phyloP scores from a whole-genome alignment of 1,140 invertebrate species.

The Zaprionus davidi region DNA sequence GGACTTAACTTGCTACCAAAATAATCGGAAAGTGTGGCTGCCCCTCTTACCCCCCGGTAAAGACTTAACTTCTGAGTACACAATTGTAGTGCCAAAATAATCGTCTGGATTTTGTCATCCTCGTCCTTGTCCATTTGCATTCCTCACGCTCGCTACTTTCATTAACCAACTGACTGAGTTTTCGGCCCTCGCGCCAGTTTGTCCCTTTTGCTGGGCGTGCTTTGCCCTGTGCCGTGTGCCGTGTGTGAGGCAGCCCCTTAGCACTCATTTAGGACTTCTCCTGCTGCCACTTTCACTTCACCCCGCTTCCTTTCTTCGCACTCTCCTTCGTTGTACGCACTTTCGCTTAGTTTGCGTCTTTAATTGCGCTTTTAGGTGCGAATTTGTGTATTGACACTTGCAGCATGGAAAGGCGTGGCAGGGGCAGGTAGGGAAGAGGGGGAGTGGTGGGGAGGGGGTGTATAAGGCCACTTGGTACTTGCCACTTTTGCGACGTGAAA shows the following conservation, averaged over 20 bases:
- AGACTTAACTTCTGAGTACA: conserved; percentile 2
- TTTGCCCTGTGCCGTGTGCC: neutral
- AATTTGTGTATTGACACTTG: conserved; percentile 46
- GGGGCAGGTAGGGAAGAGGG: neutral
- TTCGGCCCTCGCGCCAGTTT: neutral
- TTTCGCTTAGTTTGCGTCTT: conserved; percentile 39
- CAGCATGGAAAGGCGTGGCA: neutral
- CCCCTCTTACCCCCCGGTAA: neutral
- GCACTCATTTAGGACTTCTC: neutral
- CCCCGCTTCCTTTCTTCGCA: neutral
- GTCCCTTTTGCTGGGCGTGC: conserved; percentile 1
- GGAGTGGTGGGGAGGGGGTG: too few species aligned
- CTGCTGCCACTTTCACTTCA: neutral
- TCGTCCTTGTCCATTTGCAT: conserved; percentile 10
- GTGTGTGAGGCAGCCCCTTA: neutral
- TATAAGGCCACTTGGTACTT: neutral
- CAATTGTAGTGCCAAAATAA: neutral
- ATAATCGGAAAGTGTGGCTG: neutral
- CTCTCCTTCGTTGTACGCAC: neutral
- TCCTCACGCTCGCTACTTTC: conserved; percentile 9
- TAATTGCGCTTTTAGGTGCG: conserved; percentile 46
- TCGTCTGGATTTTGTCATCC: neutral
- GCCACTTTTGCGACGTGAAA: conserved; percentile 24
- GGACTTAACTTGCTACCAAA: neutral
- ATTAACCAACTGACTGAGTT: conserved; percentile 23